Percentiles rank a stretch among this genome's conserved stretches.
Evolutionary conservation across 2,113 vertebrate species (phyloP).

Genomic region (Chelonoidis abingdonii): DNA sequence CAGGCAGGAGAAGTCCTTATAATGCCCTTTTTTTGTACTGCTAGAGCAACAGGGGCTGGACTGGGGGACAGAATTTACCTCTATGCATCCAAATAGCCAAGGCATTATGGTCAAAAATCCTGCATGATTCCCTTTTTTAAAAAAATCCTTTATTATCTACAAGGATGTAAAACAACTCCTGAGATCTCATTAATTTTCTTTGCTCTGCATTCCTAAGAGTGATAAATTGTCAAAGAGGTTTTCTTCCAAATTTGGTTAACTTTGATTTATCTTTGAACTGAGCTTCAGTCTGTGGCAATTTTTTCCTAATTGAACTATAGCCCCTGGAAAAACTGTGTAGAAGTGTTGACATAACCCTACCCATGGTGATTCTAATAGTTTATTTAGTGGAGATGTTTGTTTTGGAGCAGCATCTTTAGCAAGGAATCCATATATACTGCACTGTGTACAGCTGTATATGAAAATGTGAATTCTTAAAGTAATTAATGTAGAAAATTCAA

Average conservation of each 20-base stretch:
- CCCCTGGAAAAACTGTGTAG: slow-evolving; percentile 10
- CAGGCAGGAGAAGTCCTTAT: background rate
- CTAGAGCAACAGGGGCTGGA: background rate
- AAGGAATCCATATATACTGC: background rate
- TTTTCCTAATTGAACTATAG: slow-evolving; percentile 9
- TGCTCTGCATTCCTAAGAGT: background rate
- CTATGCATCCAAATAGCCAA: background rate
- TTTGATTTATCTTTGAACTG: slow-evolving; percentile 52
- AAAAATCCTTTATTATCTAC: background rate
- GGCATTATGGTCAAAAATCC: background rate
- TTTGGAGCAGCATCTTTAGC: background rate
- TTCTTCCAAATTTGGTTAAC: slow-evolving; percentile 13
- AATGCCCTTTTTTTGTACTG: background rate
- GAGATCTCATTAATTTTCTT: slow-evolving; percentile 4
- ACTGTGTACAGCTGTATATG: background rate
- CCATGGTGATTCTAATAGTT: background rate
- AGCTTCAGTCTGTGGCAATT: background rate
- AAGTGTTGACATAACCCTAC: background rate
- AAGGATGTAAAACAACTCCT: background rate
- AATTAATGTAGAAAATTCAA: background rate
- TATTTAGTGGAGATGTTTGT: background rate
- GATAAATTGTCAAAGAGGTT: background rate
- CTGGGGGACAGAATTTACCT: background rate
- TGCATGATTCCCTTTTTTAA: background rate
- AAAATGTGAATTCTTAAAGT: background rate